These are phyloP conservation scores for Heliangelus exortis DNA, from an alignment of 2,797 vertebrate species.

Conservation along the genomic window DNA sequence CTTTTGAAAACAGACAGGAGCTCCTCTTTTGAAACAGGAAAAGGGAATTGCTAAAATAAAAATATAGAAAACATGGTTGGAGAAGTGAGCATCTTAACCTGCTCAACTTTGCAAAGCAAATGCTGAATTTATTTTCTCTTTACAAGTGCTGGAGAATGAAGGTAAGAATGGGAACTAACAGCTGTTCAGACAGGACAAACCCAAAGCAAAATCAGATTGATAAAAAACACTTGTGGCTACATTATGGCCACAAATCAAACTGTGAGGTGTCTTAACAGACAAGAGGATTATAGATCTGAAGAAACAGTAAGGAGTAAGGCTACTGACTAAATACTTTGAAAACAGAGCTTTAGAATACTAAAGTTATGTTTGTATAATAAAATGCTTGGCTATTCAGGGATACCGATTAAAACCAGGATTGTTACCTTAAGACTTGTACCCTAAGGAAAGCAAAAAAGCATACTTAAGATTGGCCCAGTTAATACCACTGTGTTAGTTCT, in stretches of 20 bases:
- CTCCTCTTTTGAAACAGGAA: neutral
- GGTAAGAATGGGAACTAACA: neutral
- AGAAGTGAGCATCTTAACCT: neutral
- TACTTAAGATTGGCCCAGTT: neutral
- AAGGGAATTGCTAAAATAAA: neutral
- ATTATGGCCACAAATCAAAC: neutral
- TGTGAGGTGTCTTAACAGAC: neutral
- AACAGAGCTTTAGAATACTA: neutral
- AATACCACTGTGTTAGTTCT: neutral
- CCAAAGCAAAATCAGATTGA: neutral
- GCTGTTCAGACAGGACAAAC: neutral
- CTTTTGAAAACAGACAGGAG: neutral
- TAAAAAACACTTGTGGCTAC: fast-evolving
- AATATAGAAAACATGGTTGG: neutral
- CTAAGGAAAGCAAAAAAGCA: fast-evolving
- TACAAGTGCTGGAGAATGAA: neutral
- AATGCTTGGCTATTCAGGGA: neutral
- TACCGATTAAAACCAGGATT: neutral
- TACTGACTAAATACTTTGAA: neutral
- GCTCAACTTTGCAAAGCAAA: neutral
- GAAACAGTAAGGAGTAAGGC: neutral
- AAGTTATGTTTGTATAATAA: neutral
- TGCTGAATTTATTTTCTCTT: neutral
- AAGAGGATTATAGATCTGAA: neutral
- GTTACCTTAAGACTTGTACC: neutral